Base-by-base conservation (phyloP, 2,797 vertebrate species). In the Phalloptychus januarius region DNA sequence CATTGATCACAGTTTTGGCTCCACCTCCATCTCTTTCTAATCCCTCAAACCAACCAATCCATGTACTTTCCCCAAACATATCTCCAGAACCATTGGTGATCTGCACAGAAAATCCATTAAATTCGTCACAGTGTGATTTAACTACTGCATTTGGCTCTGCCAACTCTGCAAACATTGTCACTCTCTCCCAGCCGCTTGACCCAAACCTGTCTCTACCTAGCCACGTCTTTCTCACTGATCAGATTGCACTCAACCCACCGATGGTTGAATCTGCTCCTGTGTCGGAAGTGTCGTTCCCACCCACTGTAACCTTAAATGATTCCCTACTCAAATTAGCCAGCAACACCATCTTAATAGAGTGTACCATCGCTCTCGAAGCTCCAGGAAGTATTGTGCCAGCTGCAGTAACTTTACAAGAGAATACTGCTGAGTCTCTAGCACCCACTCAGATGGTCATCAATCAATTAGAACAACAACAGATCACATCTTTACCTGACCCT, bases 1-100 rank as follows among this genome's bases (percentile, higher is more conserved):
- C 96, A 2, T 85, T 97, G 1, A 93, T 96, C 52, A 95, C 97
- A 0, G 89, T 97, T 86, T 95, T 98, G 45, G 96, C 97, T 15
- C 95, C 97, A 1, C 95, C 83, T 2, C 46, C 89, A 44, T 83
- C 88, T 15, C 85, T 92, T 63, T 84, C 93, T 4, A 88, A 86
- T 72, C 78, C 93, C 42, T 80, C 92, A 52, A 89, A 72, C 72
- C 94, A 95, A 40, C 95, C 96, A 45, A 95, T 96, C 75, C 95
- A 97, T 1, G 85, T 97, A 76, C 94, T 97, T 4, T 96, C 96
- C 23, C 96, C 97, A 0, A 96, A 86, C 75, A 80, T 93, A 71
- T 88, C 94, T 5, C 93, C 95, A 25, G 95, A 96, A 63, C 88
- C 93, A 50, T 78, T 93, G 73, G 91, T 96, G 33, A 81, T 94